Percentiles rank a stretch among this genome's conserved stretches.
phyloP scores from a whole-genome alignment of 1,140 invertebrate species.

The Aphaenogaster floridana region DNA sequence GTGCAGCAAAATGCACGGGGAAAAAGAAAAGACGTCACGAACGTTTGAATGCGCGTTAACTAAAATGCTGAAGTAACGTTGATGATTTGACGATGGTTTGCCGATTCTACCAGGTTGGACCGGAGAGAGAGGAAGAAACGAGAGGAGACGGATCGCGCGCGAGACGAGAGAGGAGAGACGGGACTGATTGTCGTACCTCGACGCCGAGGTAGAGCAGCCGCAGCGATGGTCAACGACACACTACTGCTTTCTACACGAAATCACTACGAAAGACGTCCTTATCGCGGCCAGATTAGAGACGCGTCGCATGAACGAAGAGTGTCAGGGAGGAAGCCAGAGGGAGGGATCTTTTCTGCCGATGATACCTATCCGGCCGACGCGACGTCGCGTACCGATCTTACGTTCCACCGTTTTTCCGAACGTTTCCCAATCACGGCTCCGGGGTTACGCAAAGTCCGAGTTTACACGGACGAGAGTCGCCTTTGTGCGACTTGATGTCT shows the following conservation, averaged over 20 bases:
- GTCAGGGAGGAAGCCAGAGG: constrained; percentile 1
- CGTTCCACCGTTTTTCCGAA: neutral
- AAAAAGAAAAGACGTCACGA: neutral
- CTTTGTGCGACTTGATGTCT: constrained; percentile 23
- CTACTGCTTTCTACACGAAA: constrained; percentile 57
- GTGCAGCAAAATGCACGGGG: neutral
- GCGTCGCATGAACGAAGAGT: constrained; percentile 33
- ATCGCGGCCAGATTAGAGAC: constrained; percentile 72
- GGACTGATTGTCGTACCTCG: constrained; percentile 40
- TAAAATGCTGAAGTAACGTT: neutral
- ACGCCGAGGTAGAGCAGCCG: constrained; percentile 63
- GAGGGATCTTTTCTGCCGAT: neutral
- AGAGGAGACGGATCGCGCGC: neutral
- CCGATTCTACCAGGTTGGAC: neutral
- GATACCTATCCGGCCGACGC: neutral
- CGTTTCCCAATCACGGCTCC: neutral
- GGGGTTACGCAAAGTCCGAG: constrained; percentile 82
- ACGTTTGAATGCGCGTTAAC: neutral
- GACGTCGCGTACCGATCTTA: constrained; percentile 21
- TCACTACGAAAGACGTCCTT: constrained; percentile 68
- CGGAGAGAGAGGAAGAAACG: neutral
- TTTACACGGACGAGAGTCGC: constrained; percentile 51
- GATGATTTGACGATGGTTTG: neutral
- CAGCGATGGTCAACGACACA: constrained; percentile 72
- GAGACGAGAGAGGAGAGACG: constrained; percentile 22